Conservation (phyloP, 2,888 invertebrate species). For the Nomada fabriciana region DNA sequence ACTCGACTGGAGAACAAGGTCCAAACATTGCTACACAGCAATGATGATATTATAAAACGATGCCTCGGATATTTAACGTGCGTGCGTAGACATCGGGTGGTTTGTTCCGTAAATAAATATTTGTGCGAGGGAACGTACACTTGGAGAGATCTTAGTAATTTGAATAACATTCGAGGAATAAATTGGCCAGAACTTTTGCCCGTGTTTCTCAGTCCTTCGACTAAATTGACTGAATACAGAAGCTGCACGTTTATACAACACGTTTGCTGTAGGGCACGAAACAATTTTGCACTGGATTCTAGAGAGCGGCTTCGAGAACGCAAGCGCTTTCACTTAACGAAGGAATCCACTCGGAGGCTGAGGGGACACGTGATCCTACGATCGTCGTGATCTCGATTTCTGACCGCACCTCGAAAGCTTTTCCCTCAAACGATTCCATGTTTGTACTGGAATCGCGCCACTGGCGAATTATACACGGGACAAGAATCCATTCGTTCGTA, state of each 20-base stretch:
- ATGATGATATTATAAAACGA: background rate
- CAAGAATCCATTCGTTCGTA: no score
- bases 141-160: no score
- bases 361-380: constrained; percentile 39
- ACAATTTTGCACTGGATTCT: constrained; percentile 17
- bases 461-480: background rate
- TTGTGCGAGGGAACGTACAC: no score
- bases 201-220: no score
- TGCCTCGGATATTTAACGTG: background rate
- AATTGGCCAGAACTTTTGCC: no score
- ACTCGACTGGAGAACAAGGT: background rate
- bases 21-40: no score
- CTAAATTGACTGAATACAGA: background rate
- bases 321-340: constrained; percentile 50
- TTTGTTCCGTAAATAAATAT: no score
- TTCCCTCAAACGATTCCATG: background rate
- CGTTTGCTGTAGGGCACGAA: background rate
- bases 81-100: background rate
- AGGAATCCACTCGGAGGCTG: constrained; percentile 27
- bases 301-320: constrained; percentile 3
- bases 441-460: background rate
- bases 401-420: constrained; percentile 44
- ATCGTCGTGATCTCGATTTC: constrained; percentile 33
- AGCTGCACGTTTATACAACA: background rate
- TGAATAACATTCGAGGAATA: no score